Percentiles rank a stretch among this genome's conserved stretches.
phyloP scores from a whole-genome alignment of 2,113 vertebrate genomes.

The Myanophis thanlyinensis region DNA sequence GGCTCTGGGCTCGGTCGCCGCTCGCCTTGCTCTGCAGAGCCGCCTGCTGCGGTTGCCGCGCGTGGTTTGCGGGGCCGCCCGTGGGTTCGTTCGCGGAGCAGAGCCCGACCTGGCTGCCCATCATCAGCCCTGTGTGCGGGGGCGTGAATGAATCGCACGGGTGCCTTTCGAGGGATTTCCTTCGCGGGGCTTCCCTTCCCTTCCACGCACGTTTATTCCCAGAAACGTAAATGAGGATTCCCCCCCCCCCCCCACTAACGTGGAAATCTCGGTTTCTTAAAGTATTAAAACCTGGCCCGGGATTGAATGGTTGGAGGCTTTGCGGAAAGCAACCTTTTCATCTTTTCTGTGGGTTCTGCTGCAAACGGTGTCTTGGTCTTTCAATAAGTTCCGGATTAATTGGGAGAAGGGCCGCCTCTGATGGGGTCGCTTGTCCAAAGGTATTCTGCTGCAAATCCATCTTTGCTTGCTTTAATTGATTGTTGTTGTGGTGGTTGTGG shows the following conservation, averaged over 20 bases:
- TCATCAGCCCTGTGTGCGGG: background rate
- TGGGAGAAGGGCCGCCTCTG: background rate
- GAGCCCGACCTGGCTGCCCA: background rate
- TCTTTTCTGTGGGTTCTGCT: background rate
- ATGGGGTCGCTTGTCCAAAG: background rate
- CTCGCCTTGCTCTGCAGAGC: background rate
- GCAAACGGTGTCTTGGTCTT: background rate
- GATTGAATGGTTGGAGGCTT: background rate
- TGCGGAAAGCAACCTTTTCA: background rate
- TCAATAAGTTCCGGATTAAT: background rate
- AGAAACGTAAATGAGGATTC: too few relatives aligned
- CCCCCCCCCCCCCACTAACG: rapidly evolving
- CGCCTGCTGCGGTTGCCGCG: background rate
- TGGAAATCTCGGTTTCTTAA: too few relatives aligned
- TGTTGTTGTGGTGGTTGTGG: background rate
- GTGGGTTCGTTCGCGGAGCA: background rate
- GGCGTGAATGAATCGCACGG: rapidly evolving
- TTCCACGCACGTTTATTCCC: background rate
- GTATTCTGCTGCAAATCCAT: background rate
- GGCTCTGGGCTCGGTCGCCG: background rate
- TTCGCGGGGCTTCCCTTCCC: background rate
- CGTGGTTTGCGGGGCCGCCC: background rate
- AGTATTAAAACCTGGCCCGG: background rate
- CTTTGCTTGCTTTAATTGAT: background rate
- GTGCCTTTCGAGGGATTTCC: background rate